Percentiles rank a stretch among this genome's conserved stretches.
These are phyloP conservation scores for Amiota minor DNA, from an alignment of 2,888 invertebrate genomes.

Conservation along the genomic window DNA sequence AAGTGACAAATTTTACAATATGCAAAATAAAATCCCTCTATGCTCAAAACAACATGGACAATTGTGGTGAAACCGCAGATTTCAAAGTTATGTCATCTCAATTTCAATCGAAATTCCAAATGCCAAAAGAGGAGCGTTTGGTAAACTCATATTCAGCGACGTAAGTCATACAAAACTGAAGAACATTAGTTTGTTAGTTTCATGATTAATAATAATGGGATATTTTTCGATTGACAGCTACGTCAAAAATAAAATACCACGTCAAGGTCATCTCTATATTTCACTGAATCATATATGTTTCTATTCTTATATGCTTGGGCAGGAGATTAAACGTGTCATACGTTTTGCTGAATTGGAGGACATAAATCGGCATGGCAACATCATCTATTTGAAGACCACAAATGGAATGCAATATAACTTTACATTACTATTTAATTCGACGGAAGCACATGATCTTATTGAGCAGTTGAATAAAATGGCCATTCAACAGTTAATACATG, in stretches of 20 bases:
- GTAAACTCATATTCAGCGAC: slow-evolving; percentile 96
- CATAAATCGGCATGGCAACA: slow-evolving; percentile 85
- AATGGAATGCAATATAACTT: slow-evolving; percentile 89
- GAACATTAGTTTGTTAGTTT: not conserved
- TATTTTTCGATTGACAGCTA: slow-evolving; percentile 78
- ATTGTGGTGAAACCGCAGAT: slow-evolving; percentile 69
- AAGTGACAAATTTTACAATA: slow-evolving; percentile 94
- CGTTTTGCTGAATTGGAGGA: slow-evolving; percentile 85
- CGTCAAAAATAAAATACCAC: slow-evolving; percentile 92
- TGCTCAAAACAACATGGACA: slow-evolving; percentile 78
- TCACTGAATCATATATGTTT: slow-evolving; percentile 97
- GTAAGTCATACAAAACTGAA: slow-evolving; percentile 75
- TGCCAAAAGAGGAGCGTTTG: slow-evolving; percentile 94
- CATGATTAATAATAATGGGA: not conserved
- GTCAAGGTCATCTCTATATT: slow-evolving; percentile 98
- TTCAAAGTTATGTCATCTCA: slow-evolving; percentile 88
- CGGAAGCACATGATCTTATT: slow-evolving; percentile 92
- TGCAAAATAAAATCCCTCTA: slow-evolving; percentile 97
- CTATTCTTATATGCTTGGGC: slow-evolving; percentile 94
- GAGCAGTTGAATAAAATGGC: slow-evolving; percentile 97
- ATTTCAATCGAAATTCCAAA: slow-evolving; percentile 90
- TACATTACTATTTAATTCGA: slow-evolving; percentile 90
- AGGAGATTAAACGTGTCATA: slow-evolving; percentile 89
- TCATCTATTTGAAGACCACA: slow-evolving; percentile 87
- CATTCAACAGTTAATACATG: slow-evolving; percentile 87